Conservation (phyloP, 1,140 invertebrate genomes). For the Ectropis grisescens region DNA sequence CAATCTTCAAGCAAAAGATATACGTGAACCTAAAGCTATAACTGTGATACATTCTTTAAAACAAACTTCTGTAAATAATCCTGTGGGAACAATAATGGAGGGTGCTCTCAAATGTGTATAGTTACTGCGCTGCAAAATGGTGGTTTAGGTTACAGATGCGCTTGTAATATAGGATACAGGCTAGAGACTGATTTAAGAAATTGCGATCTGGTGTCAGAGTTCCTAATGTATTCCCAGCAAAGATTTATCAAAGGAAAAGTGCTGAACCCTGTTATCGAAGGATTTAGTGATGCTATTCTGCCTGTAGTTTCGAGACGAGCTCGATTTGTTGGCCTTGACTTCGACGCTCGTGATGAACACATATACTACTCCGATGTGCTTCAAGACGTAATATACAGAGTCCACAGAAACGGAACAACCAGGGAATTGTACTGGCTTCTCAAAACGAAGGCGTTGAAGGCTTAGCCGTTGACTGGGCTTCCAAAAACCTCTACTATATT, state of each 20-base stretch:
- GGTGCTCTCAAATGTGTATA: conserved; percentile 96
- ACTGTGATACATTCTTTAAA: conserved; percentile 84
- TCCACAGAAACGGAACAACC: conserved; percentile 89
- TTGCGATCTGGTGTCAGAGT: conserved; percentile 90
- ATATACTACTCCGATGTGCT: conserved; percentile 98
- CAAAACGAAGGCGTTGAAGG: conserved; percentile 98
- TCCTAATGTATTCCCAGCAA: conserved; percentile 97
- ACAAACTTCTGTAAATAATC: conserved; percentile 85
- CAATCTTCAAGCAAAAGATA: conserved; percentile 83
- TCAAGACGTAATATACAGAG: conserved; percentile 96
- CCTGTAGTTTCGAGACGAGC: conserved; percentile 92
- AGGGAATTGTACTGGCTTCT: conserved; percentile 93
- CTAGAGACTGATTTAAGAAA: conserved; percentile 82
- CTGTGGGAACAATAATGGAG: conserved; percentile 90
- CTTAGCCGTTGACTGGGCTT: conserved; percentile 96
- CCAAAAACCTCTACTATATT: conserved; percentile 98
- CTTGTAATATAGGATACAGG: conserved; percentile 92
- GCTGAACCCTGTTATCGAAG: conserved; percentile 88
- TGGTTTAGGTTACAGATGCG: conserved; percentile 90
- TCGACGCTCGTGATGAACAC: conserved; percentile 90
- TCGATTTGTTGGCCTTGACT: conserved; percentile 97
- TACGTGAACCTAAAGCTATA: conserved; percentile 87
- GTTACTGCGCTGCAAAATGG: conserved; percentile 84
- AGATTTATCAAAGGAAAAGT: conserved; percentile 97
- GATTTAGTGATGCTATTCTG: conserved; percentile 94